Evolutionary conservation across 2,797 vertebrate genomes (phyloP), one percentile per base, ranked within the genome.

Genomic region (Pseudochirops corinnae): DNA sequence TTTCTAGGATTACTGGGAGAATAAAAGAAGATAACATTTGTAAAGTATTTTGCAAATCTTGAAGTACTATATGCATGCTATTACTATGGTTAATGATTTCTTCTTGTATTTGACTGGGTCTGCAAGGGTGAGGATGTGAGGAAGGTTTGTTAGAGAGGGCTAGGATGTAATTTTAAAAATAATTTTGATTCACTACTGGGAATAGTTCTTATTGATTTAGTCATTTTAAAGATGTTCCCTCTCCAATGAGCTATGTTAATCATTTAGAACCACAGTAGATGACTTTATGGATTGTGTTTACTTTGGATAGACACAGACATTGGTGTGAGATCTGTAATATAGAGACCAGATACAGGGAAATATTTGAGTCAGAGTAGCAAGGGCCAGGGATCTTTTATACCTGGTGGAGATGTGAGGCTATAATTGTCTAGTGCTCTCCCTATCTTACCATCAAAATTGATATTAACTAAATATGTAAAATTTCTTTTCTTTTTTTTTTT

Each of bases 281-380:
- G 92, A 96, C 90, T 50, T 92, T 95, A 90, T 82, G 60, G 53
- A 93, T 87, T 97, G 57, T 93, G 57, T 91, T 93, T 96, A 56
- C 93, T 94, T 82, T 46, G 21, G 21, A 46, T 29, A 82, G 74
- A 82, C 18, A 46, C n/a, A 82, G 39, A 74, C n/a, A 74, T 39
- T 74, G 67, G 5, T 7, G 18, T 39, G 67, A 82, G 39, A 46
- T 82, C 21, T 46, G 39, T 82, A 82, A 82, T 10, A 82, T 3
- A 82, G 21, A 82, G 39, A 82, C 3, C 67, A 82, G 18, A 82
- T 46, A 46, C 24, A 82, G n/a, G 2, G n/a, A 18, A 21, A 82
- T 31, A 82, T 82, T 46, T 82, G 21, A 82, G 74, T 82, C 39
- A 82, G 74, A 9, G 18, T 46, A 1, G 18, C n/a, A 82, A 82